These are phyloP conservation scores for Dermochelys coriacea DNA, from an alignment of 2,797 vertebrate species.

Conservation along the genomic window DNA sequence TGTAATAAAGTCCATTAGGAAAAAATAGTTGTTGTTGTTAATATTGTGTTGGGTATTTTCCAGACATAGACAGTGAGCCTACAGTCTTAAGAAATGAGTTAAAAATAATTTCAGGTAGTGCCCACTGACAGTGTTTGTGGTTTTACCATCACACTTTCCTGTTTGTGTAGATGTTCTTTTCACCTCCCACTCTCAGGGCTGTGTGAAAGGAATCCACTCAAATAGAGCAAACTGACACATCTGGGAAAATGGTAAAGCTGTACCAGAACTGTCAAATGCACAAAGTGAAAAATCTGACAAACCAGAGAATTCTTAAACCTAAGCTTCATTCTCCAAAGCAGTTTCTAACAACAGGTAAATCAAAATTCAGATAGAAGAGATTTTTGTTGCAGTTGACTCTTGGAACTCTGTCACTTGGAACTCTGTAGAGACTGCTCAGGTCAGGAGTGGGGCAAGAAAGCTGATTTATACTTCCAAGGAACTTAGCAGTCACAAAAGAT, in stretches of 20 bases:
- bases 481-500: conserved; percentile 8
- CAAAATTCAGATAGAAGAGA: background rate
- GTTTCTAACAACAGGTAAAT: background rate
- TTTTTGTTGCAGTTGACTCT: rapidly evolving
- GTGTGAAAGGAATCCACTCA: background rate
- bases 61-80: rapidly evolving
- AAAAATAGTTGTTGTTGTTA: background rate
- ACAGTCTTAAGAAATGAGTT: no score
- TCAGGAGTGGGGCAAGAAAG: conserved; percentile 15
- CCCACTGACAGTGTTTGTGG: background rate
- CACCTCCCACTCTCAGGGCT: background rate
- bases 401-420: background rate
- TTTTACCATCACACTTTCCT: background rate
- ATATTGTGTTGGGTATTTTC: background rate
- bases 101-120: background rate
- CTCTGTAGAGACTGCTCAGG: background rate
- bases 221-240: background rate
- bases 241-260: background rate
- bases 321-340: background rate
- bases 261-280: background rate
- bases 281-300: background rate
- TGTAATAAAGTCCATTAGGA: background rate
- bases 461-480: background rate
- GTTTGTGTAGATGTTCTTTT: background rate
- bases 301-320: background rate